Base-by-base conservation (phyloP, 2,797 vertebrate genomes). In the Acropternis orthonyx region DNA sequence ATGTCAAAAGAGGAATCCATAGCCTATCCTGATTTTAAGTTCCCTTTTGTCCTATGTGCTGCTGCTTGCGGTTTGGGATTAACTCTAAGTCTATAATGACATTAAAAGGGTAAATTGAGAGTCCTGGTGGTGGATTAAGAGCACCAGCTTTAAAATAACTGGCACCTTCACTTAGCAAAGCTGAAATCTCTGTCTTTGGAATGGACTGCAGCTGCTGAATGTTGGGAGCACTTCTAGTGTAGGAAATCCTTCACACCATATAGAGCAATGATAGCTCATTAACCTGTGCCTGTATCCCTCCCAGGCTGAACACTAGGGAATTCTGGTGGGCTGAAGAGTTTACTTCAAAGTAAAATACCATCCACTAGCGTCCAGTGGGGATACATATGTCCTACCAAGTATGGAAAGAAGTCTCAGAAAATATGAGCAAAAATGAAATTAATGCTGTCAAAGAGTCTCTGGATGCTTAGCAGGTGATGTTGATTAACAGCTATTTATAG, bases 71-170 rank as follows among this genome's bases (percentile, higher is more conserved):
- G 66, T 96, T 75, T 52, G 58, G 79, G 88, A 95, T 97, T 95
- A 96, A 39, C 54, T 86, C 21, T 84, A 93, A 95, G 19, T 94
- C 85, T 88, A 8, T 97, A 95, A 97, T 91, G 59, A 85, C 34
- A 93, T 95, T 97, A 94, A 91, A 86, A 88, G 82, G 76, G 30
- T 95, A 84, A 94, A 92, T 73, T 81, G 82, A 68, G 76, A 72
- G 73, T 95, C 66, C 43, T 93, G 61, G 46, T 83, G 67, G 63
- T 95, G 93, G 82, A 85, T 94, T 96, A 93, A 72, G 71, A 85
- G 74, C 58, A 78, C 39, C 18, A 81, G 68, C 46, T 94, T 88
- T 86, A 88, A 88, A 89, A 41, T 92, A 77, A 77, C 75, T 56
- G 72, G 56, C 49, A 91, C 20, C 37, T 62, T 95, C 56, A 24